A percentile compares a stretch with the other conserved stretches of the same genome.
Conservation (phyloP, 2,113 vertebrate genomes). For the Epinephelus moara region DNA sequence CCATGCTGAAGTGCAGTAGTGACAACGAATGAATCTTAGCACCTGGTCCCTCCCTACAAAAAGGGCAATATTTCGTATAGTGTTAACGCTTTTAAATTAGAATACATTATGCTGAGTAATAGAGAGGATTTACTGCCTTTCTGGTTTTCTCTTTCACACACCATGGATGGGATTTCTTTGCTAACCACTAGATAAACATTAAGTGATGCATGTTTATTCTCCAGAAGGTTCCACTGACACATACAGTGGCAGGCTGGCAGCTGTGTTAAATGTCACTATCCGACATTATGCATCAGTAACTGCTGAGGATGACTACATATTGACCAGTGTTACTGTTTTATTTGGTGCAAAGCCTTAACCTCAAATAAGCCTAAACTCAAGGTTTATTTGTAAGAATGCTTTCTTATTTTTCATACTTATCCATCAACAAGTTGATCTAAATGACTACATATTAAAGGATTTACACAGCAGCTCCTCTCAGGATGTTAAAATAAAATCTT, state of each 20-base stretch:
- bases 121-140: slow-evolving; percentile 5
- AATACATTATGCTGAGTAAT: neutral
- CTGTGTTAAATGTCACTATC: slow-evolving; percentile 13
- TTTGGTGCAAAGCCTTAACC: neutral
- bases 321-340: neutral
- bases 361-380: neutral
- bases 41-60: neutral
- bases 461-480: neutral
- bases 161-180: neutral
- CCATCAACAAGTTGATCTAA: neutral
- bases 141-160: neutral
- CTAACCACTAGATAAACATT: neutral
- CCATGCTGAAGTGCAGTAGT: neutral
- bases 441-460: neutral
- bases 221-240: slow-evolving; percentile 25
- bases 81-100: neutral
- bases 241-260: slow-evolving; percentile 18
- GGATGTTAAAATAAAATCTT: neutral
- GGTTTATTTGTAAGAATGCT: neutral
- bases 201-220: slow-evolving; percentile 4
- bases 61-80: neutral
- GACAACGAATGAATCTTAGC: neutral
- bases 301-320: neutral
- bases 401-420: neutral
- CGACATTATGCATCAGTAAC: slow-evolving; percentile 21